Base-by-base conservation (phyloP, 2,113 vertebrate genomes). In the Cyphomyrus discorhynchus region DNA sequence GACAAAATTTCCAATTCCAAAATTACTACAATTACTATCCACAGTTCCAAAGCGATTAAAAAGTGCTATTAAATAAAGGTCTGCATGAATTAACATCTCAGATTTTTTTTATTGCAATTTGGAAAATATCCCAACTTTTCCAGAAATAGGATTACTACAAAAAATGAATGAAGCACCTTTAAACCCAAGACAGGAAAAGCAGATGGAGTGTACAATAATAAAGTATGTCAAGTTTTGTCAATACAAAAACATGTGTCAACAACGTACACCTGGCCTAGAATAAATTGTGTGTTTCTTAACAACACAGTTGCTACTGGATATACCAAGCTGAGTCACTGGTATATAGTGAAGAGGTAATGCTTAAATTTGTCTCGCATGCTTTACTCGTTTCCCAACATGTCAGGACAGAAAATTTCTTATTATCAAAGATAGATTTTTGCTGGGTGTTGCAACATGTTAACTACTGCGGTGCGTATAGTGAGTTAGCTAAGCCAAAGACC, bases 241-340 rank as follows among this genome's bases (percentile, higher is more conserved):
- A 15, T 31, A 50, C 50, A 74, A 49, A 87, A 66, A 24, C 80
- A 49, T 90, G 62, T 82, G 74, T 53, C 88, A 90, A 58, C 87
- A 88, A 83, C n/a, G 46, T 24, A 27, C 87, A 39, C 39, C 45
- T 47, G 39, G 24, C 21, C 52, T 82, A 2, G 27, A n/a, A 90
- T 91, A 91, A 88, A 91, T 86, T 86, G 74, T 77, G 27, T 80
- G 74, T 42, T 80, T 80, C 74, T 39, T 42, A 42, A 80, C 31
- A 80, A 42, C 5, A 39, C 35, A 42, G 74, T 19, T 80, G 31
- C 35, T 80, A 80, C 9, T 31, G 13, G 17, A 35, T 35, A 35
- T 74, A 15, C 66, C 74, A 80, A 39, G 3, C 15, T 80, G 74
- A 80, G 17, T 80, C 74, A 42, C 74, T 80, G 74, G 15, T 15